A percentile compares a stretch with the other conserved stretches of the same genome.
Conservation (phyloP, 92 coral and sea anemone genomes). For the Actinostola sp. region DNA sequence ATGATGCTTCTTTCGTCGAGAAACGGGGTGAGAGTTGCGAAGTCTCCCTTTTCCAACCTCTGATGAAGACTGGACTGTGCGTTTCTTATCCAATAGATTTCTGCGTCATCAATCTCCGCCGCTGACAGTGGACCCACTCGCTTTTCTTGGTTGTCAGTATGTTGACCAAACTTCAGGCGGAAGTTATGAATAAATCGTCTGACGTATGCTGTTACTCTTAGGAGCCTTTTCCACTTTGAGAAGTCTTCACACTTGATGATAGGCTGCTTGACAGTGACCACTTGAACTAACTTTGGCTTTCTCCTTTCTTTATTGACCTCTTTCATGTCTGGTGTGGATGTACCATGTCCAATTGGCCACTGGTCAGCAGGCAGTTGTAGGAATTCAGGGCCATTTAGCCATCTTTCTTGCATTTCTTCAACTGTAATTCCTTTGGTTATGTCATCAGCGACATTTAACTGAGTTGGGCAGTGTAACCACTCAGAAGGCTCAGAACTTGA, state of each 20-base stretch:
- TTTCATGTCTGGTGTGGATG: background rate
- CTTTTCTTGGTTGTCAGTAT: background rate
- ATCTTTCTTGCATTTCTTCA: conserved; percentile 38
- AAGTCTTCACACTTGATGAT: conserved; percentile 4
- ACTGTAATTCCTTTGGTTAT: conserved; percentile 44
- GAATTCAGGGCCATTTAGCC: conserved; percentile 64
- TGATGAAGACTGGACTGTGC: too few relatives aligned
- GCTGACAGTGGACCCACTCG: conserved; percentile 30
- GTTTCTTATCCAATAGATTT: conserved; percentile 30
- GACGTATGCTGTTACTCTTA: conserved; percentile 17
- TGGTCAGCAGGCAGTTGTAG: conserved; percentile 35
- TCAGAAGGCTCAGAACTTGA: conserved; percentile 52
- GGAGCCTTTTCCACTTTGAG: conserved; percentile 28
- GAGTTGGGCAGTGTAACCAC: too few relatives aligned
- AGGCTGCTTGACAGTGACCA: conserved; percentile 1
- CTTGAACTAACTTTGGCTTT: conserved; percentile 8
- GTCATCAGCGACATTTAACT: conserved; percentile 67
- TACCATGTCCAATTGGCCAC: conserved; percentile 39
- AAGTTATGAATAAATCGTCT: conserved; percentile 8
- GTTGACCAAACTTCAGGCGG: conserved; percentile 21
- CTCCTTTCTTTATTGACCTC: conserved; percentile 32
- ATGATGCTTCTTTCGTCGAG: conserved; percentile 22
- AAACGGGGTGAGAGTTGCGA: conserved; percentile 23
- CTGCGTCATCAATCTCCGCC: conserved; percentile 16
- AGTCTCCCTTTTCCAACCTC: too few relatives aligned